Conservation (phyloP, 2,113 vertebrate genomes). For the Motacilla alba region DNA sequence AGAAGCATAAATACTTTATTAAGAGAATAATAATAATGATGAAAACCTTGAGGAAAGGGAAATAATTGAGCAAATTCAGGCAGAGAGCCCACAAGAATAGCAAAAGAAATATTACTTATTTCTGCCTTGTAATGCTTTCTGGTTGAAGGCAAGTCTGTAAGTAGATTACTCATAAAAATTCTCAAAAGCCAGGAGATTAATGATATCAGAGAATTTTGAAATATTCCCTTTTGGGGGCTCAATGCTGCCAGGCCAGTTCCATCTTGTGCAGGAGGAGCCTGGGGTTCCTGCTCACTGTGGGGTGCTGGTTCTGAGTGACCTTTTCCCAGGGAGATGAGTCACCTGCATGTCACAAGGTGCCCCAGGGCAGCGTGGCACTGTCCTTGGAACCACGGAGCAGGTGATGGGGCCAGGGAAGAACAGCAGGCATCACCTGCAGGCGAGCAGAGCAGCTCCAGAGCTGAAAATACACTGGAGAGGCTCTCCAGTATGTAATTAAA, state of each 20-base stretch:
- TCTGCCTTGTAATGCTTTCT: constrained; percentile 16
- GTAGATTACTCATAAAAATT: constrained; percentile 7
- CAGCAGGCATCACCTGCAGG: constrained; percentile 40
- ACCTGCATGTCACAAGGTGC: background rate
- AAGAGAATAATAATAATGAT: background rate
- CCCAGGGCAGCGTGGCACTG: background rate
- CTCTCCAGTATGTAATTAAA: constrained; percentile 3
- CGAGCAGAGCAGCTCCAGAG: background rate
- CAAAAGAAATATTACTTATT: background rate
- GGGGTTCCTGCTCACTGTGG: background rate
- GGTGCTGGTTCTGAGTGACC: background rate
- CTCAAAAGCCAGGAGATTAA: background rate
- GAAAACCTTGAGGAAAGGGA: background rate
- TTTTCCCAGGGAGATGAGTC: background rate
- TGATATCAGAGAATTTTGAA: background rate
- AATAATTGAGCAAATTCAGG: background rate
- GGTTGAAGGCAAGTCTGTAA: constrained; percentile 6
- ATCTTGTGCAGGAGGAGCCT: background rate
- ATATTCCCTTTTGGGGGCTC: background rate
- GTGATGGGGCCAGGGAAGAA: background rate
- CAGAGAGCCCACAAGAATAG: background rate
- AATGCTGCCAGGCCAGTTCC: background rate
- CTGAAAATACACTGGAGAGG: background rate
- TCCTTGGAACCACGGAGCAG: background rate
- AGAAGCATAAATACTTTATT: background rate